Percentiles rank a stretch among this genome's conserved stretches.
These are phyloP conservation scores for Catharus minimus DNA, from an alignment of 2,113 vertebrate genomes.

Conservation along the genomic window DNA sequence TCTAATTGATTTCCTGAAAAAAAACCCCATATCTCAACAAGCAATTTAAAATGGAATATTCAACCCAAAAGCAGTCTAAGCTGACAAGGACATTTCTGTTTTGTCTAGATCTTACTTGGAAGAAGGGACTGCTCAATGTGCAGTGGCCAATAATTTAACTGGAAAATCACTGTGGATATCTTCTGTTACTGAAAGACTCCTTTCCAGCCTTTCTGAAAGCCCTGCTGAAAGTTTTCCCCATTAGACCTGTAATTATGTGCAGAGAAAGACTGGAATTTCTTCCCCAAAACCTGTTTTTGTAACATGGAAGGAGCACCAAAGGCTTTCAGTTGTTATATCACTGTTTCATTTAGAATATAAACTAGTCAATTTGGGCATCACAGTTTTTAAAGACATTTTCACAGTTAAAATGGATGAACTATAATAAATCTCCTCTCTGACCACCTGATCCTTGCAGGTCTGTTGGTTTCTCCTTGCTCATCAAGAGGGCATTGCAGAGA, in stretches of 20 bases:
- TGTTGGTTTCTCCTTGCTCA: neutral
- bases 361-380: neutral
- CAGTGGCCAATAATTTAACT: neutral
- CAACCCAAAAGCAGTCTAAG: neutral
- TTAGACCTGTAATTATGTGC: neutral
- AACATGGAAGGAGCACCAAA: neutral
- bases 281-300: neutral
- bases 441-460: neutral
- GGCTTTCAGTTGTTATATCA: neutral
- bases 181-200: neutral
- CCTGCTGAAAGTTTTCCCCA: neutral
- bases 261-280: neutral
- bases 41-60: neutral
- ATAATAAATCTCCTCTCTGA: neutral
- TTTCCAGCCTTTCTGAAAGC: neutral
- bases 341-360: neutral
- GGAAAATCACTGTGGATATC: neutral
- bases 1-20: conserved; percentile 2
- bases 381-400: neutral
- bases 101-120: neutral
- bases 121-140: neutral
- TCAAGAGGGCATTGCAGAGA: neutral
- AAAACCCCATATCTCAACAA: neutral
- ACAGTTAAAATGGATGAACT: neutral
- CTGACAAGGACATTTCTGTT: neutral